Base-by-base conservation (phyloP, 2,888 invertebrate genomes). In the Beris morrisii region DNA sequence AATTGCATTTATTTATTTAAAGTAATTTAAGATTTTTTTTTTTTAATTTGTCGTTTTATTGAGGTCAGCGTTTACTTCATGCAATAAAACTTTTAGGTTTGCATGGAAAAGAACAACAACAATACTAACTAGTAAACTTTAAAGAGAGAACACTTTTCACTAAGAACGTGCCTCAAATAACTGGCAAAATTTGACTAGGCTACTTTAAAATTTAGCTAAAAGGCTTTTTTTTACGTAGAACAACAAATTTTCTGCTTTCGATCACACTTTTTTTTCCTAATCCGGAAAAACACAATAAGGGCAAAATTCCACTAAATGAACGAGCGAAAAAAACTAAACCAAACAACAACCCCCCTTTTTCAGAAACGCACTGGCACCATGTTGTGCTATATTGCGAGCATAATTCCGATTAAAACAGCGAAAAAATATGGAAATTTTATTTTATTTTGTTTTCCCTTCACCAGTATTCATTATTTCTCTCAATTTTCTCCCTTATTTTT, bases 341-440 rank as follows among this genome's bases (percentile, higher is more conserved):
- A 46, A 30, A 55, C 53, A 63, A 48, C 43, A 43, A 66, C 64
- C 57, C 22, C 11, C 12, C 22, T 15, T 13, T 11, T 38, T 52
- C n/a, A 44, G 32, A 64, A 63, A 64, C 57, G 64, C 67, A 67
- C 67, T 52, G 56, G 43, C 64, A 64, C 67, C 54, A 56, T 55
- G 55, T 50, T 52, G 48, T 30, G 30, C 45, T 12, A 45, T 45
- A 46, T 7, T 46, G n/a, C 58, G 12, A 28, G 44, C 46, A 5
- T 12, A 46, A 12, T 22, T 52, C 28, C 52, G 52, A 12, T 9
- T 52, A 22, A 12, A 15, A 22, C 7, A 11, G 6, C 15, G 4
- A 52, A 52, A 52, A 52, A 28, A 28, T 7, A 28, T 6, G 48
- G 48, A 15, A 48, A 48, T 48, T 48, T 15, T 6, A 43, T 57